phyloP scores from a whole-genome alignment of 1,140 invertebrate genomes.

The Whitmania pigra region DNA sequence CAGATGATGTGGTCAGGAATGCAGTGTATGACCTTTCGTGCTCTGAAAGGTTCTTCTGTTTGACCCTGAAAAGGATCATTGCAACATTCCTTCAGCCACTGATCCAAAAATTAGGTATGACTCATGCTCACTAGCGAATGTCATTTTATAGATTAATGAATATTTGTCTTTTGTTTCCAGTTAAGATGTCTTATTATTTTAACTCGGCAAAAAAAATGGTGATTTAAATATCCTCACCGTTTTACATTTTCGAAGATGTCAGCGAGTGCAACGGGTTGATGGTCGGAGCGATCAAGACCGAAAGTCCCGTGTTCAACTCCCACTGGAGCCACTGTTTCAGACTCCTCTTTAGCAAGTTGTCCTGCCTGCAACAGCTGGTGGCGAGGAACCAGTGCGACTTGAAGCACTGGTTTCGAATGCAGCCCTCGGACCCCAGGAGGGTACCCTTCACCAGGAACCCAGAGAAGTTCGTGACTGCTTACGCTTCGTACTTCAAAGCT shows the following conservation, averaged over 20 bases:
- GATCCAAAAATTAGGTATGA: conserved; percentile 7
- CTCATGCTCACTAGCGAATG: neutral
- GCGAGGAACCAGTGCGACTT: conserved; percentile 1
- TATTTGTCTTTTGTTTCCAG: neutral
- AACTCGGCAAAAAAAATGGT: neutral
- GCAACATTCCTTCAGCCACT: conserved; percentile 4
- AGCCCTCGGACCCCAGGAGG: neutral
- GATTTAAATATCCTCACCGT: neutral
- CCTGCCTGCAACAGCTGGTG: conserved; percentile 2
- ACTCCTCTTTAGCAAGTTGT: conserved; percentile 8
- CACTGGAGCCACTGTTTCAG: neutral
- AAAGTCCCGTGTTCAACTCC: neutral
- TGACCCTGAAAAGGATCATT: neutral
- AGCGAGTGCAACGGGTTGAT: conserved; percentile 4
- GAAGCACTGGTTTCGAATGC: neutral
- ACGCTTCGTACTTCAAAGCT: neutral
- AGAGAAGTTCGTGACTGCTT: neutral
- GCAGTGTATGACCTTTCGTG: conserved; percentile 18
- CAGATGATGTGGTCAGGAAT: neutral
- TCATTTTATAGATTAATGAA: neutral
- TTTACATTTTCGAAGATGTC: neutral
- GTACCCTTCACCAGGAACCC: neutral
- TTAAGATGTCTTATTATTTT: neutral
- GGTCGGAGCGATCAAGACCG: neutral
- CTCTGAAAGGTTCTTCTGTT: conserved; percentile 17